These are phyloP conservation scores for Drosophila quasianomalipes DNA, from an alignment of 2,888 invertebrate species.

Conservation along the genomic window DNA sequence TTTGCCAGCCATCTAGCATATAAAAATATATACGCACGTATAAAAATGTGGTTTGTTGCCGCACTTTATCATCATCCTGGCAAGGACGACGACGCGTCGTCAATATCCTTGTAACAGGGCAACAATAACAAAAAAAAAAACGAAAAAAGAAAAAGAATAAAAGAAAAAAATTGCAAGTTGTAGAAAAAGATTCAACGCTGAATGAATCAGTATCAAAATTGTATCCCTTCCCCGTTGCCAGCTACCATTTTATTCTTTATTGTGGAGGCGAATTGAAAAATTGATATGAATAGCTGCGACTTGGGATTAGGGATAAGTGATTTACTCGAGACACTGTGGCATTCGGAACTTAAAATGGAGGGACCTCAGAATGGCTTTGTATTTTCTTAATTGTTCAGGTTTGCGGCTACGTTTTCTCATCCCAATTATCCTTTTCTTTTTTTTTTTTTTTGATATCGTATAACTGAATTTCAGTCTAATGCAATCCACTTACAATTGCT, in stretches of 20 bases:
- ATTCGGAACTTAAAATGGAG: slow-evolving; percentile 25
- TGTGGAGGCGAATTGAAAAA: slow-evolving; percentile 54
- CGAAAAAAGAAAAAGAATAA: slow-evolving; percentile 1
- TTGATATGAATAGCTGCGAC: slow-evolving; percentile 64
- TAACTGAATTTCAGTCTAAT: slow-evolving; percentile 58
- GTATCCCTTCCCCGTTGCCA: slow-evolving; percentile 47
- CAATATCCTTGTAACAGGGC: slow-evolving; percentile 61
- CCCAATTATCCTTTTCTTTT: slow-evolving; percentile 16
- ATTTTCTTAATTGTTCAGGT: slow-evolving; percentile 60
- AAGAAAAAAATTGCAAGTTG: background rate
- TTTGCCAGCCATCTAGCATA: slow-evolving; percentile 35
- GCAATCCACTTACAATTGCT: slow-evolving; percentile 63
- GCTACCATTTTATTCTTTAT: slow-evolving; percentile 27
- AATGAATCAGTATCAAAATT: slow-evolving; percentile 48
- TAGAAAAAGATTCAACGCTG: slow-evolving; percentile 15
- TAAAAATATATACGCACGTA: slow-evolving; percentile 26
- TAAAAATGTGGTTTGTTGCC: slow-evolving; percentile 70
- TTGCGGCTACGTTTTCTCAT: slow-evolving; percentile 13
- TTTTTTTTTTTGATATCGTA: slow-evolving; percentile 3
- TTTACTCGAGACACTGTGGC: slow-evolving; percentile 46
- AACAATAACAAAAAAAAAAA: slow-evolving; percentile 45
- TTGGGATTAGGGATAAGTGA: slow-evolving; percentile 71
- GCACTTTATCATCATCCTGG: slow-evolving; percentile 69
- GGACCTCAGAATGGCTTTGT: slow-evolving; percentile 44
- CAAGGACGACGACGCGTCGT: slow-evolving; percentile 54